These are phyloP conservation scores for Rhagonycha lutea DNA, from an alignment of 2,888 invertebrate species.

Conservation along the genomic window DNA sequence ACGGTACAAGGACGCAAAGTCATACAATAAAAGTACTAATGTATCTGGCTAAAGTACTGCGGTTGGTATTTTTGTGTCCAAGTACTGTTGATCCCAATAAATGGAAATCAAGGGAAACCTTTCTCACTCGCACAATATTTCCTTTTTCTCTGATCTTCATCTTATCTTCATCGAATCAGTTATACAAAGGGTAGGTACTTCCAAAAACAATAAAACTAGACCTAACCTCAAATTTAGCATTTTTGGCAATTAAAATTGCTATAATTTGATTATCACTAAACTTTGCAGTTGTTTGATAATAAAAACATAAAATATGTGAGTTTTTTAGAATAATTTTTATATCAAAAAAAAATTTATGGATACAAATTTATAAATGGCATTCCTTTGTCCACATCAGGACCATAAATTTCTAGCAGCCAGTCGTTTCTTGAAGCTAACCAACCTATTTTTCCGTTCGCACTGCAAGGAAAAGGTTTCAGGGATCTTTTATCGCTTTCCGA, in stretches of 20 bases:
- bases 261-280: not conserved
- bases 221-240: not conserved
- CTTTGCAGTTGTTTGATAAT: not conserved
- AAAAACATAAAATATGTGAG: not conserved
- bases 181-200: too few species aligned
- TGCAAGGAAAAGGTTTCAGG: not conserved
- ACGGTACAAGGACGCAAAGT: too few species aligned
- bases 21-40: too few species aligned
- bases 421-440: not conserved
- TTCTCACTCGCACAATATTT: too few species aligned
- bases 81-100: too few species aligned
- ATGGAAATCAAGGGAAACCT: too few species aligned
- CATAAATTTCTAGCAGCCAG: not conserved
- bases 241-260: not conserved
- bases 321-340: not conserved
- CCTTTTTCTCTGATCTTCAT: too few species aligned
- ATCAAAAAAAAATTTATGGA: not conserved
- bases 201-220: not conserved
- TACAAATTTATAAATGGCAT: not conserved
- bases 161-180: too few species aligned
- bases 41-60: too few species aligned
- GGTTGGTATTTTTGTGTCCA: too few species aligned
- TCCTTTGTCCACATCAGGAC: not conserved
- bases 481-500: not conserved
- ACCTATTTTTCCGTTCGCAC: not conserved